Base-by-base conservation (phyloP, 1,140 invertebrate genomes). In the Paralvinella palmiformis region DNA sequence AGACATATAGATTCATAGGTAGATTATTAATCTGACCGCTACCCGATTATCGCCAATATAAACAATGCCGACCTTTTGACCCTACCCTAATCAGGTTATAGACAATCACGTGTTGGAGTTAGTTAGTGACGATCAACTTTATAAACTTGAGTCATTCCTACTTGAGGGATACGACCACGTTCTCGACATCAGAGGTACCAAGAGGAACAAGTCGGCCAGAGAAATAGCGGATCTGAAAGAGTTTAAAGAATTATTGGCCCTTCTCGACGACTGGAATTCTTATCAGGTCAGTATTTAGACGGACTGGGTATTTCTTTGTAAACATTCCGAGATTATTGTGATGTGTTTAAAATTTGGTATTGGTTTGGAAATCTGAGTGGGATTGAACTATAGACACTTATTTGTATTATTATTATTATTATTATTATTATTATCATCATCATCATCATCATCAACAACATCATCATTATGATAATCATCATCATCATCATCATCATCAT, bases 111-210 rank as follows among this genome's bases (percentile, higher is more conserved):
- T 69, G 13, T 35, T 69, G 44, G 63, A 66, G 17, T 41, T 63
- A 31, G 59, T 68, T 15, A 63, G 69, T 20, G 56, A 48, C 29
- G 69, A 68, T 33, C 48, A 71, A 35, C 41, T 33, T 17, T 44
- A 71, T 24, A 59, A 41, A 53, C 44, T 66, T 45, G 70, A 71
- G 50, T 29, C 45, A 29, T 55, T 71, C 10, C 52, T 69, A 3
- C 57, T 71, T 13, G 60, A 71, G 10, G 52, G 44, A 0, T 71
- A 71, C 63, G 69, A 71, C 48, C 70, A 71, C 59, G 62, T 71
- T 15, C 3, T 64, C 7, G 70, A 71, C 55, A 69, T 71, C 32
- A 56, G 52, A 37, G 64, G 58, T 20, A 61, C 53, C 17, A 62
- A 56, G 33, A 48, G 50, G 52, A 36, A 37, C 10, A 66, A 66